Percentiles rank a stretch among this genome's conserved stretches.
Evolutionary conservation across 2,113 vertebrate genomes (phyloP).

Genomic region (Macroglossus sobrinus): DNA sequence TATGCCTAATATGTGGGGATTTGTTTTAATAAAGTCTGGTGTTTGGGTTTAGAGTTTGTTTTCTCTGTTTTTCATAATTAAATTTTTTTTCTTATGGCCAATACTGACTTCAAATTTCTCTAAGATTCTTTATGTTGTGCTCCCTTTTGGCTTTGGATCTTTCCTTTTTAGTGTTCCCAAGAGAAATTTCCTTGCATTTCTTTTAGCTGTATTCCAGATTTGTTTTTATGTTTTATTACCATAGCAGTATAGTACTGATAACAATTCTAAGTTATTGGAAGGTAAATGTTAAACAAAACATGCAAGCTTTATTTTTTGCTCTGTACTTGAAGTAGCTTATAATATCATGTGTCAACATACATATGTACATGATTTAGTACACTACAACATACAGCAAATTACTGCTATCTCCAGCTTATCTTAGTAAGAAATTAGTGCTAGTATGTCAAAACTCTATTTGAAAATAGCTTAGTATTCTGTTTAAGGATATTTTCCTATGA

Average conservation of each 20-base stretch:
- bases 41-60: neutral
- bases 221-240: neutral
- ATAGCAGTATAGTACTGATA: neutral
- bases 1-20: neutral
- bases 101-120: neutral
- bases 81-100: neutral
- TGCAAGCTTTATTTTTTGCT: neutral
- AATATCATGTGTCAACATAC: neutral
- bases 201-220: neutral
- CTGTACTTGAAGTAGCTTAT: neutral
- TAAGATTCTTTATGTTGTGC: neutral
- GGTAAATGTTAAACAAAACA: neutral
- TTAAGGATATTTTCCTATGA: neutral
- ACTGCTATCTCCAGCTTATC: neutral
- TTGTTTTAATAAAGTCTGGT: neutral
- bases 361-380: neutral
- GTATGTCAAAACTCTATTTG: neutral
- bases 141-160: neutral
- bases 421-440: neutral
- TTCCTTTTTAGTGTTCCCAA: neutral
- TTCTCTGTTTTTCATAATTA: neutral
- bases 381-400: neutral
- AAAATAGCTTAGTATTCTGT: neutral
- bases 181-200: neutral
- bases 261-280: neutral